Conservation (phyloP, 2,797 vertebrate genomes). For the Adrianichthys oophorus region DNA sequence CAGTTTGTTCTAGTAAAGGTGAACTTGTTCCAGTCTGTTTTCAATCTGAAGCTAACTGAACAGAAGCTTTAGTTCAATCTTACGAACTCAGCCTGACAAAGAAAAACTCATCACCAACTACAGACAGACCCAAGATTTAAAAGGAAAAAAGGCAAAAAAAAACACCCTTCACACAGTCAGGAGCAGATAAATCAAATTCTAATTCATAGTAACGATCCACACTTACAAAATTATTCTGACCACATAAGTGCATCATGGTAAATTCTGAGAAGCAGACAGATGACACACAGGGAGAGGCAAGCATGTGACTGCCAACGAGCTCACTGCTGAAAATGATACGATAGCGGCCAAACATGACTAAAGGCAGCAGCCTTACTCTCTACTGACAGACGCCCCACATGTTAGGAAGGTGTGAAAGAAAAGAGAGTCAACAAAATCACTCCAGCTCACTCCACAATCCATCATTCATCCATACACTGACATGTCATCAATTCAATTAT, state of each 20-base stretch:
- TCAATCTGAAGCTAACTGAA: background rate
- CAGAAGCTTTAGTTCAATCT: background rate
- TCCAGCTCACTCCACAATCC: no score
- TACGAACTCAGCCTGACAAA: background rate
- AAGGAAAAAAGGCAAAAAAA: background rate
- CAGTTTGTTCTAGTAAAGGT: constrained; percentile 52
- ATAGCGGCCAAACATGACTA: constrained; percentile 37
- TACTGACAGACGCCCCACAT: constrained; percentile 25
- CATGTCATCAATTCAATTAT: no score
- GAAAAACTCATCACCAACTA: background rate
- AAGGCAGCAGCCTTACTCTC: constrained; percentile 48
- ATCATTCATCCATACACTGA: no score
- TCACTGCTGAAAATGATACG: constrained; percentile 39
- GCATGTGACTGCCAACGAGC: constrained; percentile 41
- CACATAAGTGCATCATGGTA: constrained; percentile 29
- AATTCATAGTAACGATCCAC: constrained; percentile 2
- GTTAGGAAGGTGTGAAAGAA: constrained; percentile 47
- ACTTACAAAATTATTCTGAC: constrained; percentile 20
- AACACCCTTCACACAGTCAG: background rate
- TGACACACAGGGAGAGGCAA: constrained; percentile 48
- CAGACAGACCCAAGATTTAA: background rate
- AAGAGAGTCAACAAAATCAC: constrained; percentile 14
- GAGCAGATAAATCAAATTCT: constrained; percentile 15
- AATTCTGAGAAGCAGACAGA: constrained; percentile 53
- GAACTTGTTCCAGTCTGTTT: constrained; percentile 42